Evolutionary conservation across 2,888 invertebrate species (phyloP), one percentile per base, ranked within the genome.

Genomic region (Cheilosia vernalis): DNA sequence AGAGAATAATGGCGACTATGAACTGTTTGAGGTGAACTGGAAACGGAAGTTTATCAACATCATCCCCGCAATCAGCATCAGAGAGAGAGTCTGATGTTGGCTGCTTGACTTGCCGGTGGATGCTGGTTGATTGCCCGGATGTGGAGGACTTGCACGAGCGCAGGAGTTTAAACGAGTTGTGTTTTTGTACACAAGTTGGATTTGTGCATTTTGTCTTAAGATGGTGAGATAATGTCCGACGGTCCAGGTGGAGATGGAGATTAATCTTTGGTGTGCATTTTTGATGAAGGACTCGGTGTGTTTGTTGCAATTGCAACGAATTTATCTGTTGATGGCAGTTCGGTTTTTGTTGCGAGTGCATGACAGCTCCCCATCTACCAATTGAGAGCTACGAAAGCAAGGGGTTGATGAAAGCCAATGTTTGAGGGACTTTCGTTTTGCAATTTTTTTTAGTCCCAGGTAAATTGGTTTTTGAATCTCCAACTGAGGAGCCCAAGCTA

Each of bases 41-140:
- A 85, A 85, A 72, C 81, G 81, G 85, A 85, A 85, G 85, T 85
- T 85, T 85, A 85, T 85, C 85, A 85, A 77, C 76, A 85, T 81
- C 85, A 85, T 72, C 61, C 81, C 21, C 56, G 72, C 84, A 79
- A 85, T 80, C 80, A 83, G 61, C 19, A 30, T 30, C 30, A 30
- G 7, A 27, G 27, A 27, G 7, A 42, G 49, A 74, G 27, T 60
- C 21, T 66, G 80, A 72, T 64, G 64, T 72, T 49, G 79, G 56
- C 44, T 72, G 51, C 42, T 58, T 58, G 63, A 53, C 58, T 79
- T 72, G 72, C 30, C 30, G 30, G 9, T 30, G 30, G 9, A 30
- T 30, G 30, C 17, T 63, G 19, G n/a, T 3, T 13, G 37, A 37
- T 13, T 37, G 13, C 37, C 13, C 44, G 37, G 47, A 44, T 33